Conservation (phyloP, 2,888 invertebrate species). For the Empis stercorea region DNA sequence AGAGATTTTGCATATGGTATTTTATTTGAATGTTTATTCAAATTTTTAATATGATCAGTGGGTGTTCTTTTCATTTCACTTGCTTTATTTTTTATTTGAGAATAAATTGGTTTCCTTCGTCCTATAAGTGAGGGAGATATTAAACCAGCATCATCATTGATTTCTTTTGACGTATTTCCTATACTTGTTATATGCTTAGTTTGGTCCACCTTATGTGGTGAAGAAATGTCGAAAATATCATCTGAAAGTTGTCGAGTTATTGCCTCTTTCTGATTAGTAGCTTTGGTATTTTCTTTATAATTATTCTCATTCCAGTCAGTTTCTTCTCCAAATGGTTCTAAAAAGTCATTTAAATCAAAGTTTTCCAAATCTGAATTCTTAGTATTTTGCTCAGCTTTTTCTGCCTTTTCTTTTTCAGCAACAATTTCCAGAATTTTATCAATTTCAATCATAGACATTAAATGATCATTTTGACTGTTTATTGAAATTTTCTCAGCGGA, state of each 20-base stretch:
- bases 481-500: no score
- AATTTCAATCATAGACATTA: background rate
- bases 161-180: background rate
- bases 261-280: background rate
- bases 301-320: slow-evolving; percentile 14
- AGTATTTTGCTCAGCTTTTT: background rate
- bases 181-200: background rate
- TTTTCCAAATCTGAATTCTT: slow-evolving; percentile 23
- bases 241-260: background rate
- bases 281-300: no score
- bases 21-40: no score
- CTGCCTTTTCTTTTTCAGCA: background rate
- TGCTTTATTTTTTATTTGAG: no score
- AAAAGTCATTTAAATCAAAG: slow-evolving; percentile 39
- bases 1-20: no score
- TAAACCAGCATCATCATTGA: no score
- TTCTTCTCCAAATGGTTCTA: slow-evolving; percentile 39
- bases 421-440: background rate
- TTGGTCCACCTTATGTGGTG: slow-evolving; percentile 4
- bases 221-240: slow-evolving; percentile 8
- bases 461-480: no score
- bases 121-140: no score
- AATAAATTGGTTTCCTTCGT: no score
- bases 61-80: no score
- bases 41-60: no score